Conservation (phyloP, 2,888 invertebrate genomes). For the Sylvicola cinctus region DNA sequence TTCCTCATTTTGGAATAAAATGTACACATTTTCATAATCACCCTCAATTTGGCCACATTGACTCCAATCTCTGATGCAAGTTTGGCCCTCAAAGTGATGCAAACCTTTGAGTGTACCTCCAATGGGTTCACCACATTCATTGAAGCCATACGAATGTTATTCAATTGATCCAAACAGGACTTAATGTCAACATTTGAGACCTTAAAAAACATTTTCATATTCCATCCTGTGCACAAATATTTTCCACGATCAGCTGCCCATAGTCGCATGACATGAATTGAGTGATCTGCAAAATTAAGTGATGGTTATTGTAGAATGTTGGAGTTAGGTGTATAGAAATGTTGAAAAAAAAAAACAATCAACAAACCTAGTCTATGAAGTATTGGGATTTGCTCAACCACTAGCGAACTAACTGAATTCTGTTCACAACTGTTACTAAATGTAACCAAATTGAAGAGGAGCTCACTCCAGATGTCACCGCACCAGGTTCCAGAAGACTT, state of each 20-base stretch:
- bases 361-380: conserved; percentile 19
- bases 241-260: conserved; percentile 58
- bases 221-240: conserved; percentile 51
- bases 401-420: conserved; percentile 80
- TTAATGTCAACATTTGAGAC: conserved; percentile 43
- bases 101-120: conserved; percentile 60
- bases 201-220: conserved; percentile 50
- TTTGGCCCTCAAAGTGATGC: conserved; percentile 60
- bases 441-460: conserved; percentile 46
- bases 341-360: not conserved
- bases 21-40: conserved; percentile 14
- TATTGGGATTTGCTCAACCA: conserved; percentile 68
- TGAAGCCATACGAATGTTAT: conserved; percentile 27
- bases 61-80: conserved; percentile 57
- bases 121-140: conserved; percentile 29
- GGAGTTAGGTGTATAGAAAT: not conserved
- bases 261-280: conserved; percentile 54
- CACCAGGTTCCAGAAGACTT: conserved; percentile 12
- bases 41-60: conserved; percentile 56
- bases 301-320: too few species aligned
- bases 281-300: conserved; percentile 35
- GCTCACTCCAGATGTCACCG: conserved; percentile 20
- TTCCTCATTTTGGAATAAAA: not conserved
- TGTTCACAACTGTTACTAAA: conserved; percentile 58
- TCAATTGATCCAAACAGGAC: conserved; percentile 36